Base-by-base conservation (phyloP, 2,888 invertebrate genomes). In the Biston stratarius region DNA sequence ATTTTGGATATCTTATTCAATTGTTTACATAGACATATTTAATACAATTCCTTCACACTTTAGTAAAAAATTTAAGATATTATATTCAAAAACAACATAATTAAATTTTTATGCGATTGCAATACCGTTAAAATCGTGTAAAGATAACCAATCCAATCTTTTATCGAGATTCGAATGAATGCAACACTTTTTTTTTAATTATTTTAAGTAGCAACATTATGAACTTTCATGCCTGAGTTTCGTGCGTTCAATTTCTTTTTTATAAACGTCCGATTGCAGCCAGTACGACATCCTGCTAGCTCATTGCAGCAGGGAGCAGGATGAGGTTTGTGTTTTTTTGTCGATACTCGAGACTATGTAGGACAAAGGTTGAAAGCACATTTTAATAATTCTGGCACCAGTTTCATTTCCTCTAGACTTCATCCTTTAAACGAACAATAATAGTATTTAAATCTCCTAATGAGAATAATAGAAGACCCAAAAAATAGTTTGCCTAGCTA, bases 291-390 rank as follows among this genome's bases (percentile, higher is more conserved):
- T 66, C 68, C 70, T 68, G 67, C 44, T 49, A 69, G 69, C 61
- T 67, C 65, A 47, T 70, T 69, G 70, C 69, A 59, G 57, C 82
- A 79, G 3, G 24, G n/a, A n/a, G 24, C 24, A 38, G 83, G 85
- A 84, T 78, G 81, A 68, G 77, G 79, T 67, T 74, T 84, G 86
- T 69, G 84, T 84, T 82, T 78, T n/a, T 73, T 71, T 72, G 51
- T 48, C 34, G 55, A 45, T 52, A 49, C 33, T 55, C n/a, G 15
- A 48, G 60, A 11, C 57, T 58, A 59, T 14, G 53, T 61, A 65
- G 62, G 36, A 59, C 63, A 61, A n/a, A n/a, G n/a, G n/a, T 58
- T 40, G 51, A 51, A 62, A 48, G 58, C 61, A 12, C 61, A 62
- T 66, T 64, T 45, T 34, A 51, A 51, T 48, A 44, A 60, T 53